These are phyloP conservation scores for Oxyteleia sp. DNA, from an alignment of 2,888 invertebrate species.

Conservation along the genomic window DNA sequence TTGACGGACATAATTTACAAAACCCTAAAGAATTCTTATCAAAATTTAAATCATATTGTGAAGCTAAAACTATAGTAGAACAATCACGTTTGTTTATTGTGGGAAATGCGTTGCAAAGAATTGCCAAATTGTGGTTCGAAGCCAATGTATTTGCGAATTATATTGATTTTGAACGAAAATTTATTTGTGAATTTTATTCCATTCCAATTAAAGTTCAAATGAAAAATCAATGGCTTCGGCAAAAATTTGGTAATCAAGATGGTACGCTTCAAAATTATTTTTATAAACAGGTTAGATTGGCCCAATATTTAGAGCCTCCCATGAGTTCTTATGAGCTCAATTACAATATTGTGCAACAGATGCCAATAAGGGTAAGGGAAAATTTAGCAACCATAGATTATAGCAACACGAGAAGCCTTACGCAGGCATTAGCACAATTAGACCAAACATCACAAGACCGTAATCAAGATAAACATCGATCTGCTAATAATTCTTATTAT, in stretches of 20 bases:
- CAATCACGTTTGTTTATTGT: conserved; percentile 1
- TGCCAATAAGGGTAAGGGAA: no score
- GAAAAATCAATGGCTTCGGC: not conserved
- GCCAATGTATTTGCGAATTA: conserved; percentile 15
- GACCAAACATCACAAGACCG: not conserved
- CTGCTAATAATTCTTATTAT: no score
- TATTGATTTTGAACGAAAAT: conserved; percentile 2
- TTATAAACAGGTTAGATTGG: conserved; percentile 18
- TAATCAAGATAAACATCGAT: no score
- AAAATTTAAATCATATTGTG: conserved; percentile 5
- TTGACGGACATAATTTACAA: not conserved
- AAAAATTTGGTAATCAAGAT: not conserved
- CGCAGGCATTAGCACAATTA: not conserved
- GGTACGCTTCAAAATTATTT: conserved; percentile 6
- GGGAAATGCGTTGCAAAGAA: not conserved
- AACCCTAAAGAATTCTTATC: not conserved
- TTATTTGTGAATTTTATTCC: conserved; percentile 19
- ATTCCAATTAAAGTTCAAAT: conserved; percentile 11
- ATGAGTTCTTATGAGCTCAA: not conserved
- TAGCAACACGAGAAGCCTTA: no score
- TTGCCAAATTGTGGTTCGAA: conserved; percentile 4
- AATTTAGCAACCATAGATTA: not conserved
- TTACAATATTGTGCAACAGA: conserved; percentile 17
- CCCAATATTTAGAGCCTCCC: not conserved
- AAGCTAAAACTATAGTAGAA: not conserved